Conservation (phyloP, 2,113 vertebrate species). For the Brachypodius melanocephalos region DNA sequence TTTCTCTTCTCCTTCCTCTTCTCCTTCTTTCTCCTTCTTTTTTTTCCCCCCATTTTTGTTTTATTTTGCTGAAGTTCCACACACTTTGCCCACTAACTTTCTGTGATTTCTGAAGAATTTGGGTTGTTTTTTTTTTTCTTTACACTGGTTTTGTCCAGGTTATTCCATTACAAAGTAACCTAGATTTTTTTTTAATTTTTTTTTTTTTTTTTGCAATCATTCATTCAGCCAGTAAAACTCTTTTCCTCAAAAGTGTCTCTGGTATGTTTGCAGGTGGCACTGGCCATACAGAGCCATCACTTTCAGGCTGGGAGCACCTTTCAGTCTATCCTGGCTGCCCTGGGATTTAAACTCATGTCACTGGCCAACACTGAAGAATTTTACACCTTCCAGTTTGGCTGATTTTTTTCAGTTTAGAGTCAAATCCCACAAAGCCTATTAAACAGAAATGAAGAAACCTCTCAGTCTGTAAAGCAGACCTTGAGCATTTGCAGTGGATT, state of each 20-base stretch:
- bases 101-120: not conserved
- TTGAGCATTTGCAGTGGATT: not conserved
- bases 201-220: not conserved
- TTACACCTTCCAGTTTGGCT: not conserved
- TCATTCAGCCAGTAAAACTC: not conserved
- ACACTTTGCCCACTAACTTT: not conserved
- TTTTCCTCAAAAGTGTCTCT: not conserved
- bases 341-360: not conserved
- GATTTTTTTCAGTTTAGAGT: not conserved
- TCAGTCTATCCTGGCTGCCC: not conserved
- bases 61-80: not conserved
- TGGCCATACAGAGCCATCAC: not conserved
- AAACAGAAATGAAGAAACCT: not conserved
- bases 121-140: not conserved
- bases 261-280: not conserved
- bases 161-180: not conserved
- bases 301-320: not conserved
- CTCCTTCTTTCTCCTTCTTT: too few species aligned
- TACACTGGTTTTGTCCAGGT: not conserved
- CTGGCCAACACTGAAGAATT: not conserved
- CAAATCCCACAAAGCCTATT: not conserved
- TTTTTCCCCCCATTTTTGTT: fast-evolving
- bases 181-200: not conserved
- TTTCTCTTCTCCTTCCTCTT: not conserved
- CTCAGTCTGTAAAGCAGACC: not conserved